A percentile compares a stretch with the other conserved stretches of the same genome.
Conservation (phyloP, 2,113 vertebrate genomes). For the Ptilorrhoa leucosticta region DNA sequence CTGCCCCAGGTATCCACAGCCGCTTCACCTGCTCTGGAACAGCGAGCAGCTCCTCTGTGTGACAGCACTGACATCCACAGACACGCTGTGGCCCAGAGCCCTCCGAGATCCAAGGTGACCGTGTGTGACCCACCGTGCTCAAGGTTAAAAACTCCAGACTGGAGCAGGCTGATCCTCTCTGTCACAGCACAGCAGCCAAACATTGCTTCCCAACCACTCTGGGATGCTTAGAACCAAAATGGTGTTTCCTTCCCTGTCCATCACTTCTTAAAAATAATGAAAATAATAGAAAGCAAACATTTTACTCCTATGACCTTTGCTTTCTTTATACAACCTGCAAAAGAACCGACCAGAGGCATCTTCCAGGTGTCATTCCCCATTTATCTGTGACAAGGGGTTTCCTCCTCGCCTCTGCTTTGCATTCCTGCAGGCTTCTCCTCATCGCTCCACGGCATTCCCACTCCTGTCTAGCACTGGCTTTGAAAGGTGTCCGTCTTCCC, state of each 20-base stretch:
- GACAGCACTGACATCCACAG: not conserved
- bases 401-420: not conserved
- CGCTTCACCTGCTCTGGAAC: not conserved
- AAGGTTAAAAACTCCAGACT: not conserved
- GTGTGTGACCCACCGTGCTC: not conserved
- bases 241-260: not conserved
- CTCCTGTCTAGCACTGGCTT: not conserved
- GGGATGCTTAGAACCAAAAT: not conserved
- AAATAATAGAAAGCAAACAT: not conserved
- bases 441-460: not conserved
- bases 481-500: not conserved
- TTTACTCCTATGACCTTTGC: not conserved
- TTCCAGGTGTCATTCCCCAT: not conserved
- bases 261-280: not conserved
- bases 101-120: not conserved
- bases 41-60: fast-evolving
- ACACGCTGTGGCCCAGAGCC: fast-evolving
- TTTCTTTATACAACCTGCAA: not conserved
- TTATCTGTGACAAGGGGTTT: not conserved
- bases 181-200: not conserved
- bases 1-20: fast-evolving
- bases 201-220: not conserved
- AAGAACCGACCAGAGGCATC: not conserved
- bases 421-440: not conserved
- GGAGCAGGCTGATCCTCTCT: not conserved